These are phyloP conservation scores for Rhinogobius similis DNA, from an alignment of 2,113 vertebrate genomes.

Conservation along the genomic window DNA sequence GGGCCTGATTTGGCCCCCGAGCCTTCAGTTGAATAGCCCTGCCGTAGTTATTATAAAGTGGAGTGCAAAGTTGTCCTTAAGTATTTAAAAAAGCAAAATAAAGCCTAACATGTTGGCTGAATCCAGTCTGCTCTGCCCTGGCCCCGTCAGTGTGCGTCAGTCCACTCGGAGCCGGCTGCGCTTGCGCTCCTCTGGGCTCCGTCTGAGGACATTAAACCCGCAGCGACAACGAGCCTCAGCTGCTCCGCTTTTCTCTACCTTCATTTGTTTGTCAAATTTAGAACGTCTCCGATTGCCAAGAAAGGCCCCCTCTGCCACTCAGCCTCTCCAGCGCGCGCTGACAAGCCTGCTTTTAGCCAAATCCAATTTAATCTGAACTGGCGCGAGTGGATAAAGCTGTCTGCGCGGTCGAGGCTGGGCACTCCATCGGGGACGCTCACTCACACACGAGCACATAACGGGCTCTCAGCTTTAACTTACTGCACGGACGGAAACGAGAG, in stretches of 20 bases:
- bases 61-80: no score
- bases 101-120: no score
- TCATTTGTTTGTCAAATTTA: conserved; percentile 71
- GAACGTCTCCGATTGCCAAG: conserved; percentile 46
- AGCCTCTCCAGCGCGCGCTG: conserved; percentile 51
- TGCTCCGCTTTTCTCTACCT: conserved; percentile 47
- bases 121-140: no score
- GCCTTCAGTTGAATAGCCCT: no score
- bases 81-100: no score
- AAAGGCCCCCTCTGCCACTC: conserved; percentile 53
- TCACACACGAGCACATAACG: conserved; percentile 37
- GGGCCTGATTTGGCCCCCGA: no score
- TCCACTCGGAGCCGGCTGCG: no score
- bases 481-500: background rate
- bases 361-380: conserved; percentile 69
- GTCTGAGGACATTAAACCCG: conserved; percentile 62
- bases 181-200: conserved; percentile 42
- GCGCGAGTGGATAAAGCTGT: conserved; percentile 60
- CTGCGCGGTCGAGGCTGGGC: conserved; percentile 42
- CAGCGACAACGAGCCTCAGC: conserved; percentile 57
- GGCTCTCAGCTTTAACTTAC: conserved; percentile 11
- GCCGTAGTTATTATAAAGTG: no score
- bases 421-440: conserved; percentile 38
- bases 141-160: no score
- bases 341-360: conserved; percentile 66